Base-by-base conservation (phyloP, 1,140 invertebrate genomes). In the Trichoplusia ni region DNA sequence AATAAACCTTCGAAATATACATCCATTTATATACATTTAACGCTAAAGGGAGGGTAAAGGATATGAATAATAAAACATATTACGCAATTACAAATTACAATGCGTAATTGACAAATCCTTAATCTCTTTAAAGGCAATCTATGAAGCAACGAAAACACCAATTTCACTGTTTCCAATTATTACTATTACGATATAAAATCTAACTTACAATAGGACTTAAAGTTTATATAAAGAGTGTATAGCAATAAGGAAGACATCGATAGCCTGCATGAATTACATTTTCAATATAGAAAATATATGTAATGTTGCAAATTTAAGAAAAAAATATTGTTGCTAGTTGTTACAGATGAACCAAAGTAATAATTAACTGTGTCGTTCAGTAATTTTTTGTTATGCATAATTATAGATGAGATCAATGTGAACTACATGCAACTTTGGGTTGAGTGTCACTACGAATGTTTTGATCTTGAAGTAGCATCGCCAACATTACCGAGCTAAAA, bases 181-280 rank as follows among this genome's bases (percentile, higher is more conserved):
- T 23, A 54, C 56, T 63, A 40, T 59, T 70, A 66, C 58, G 67
- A 79, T 71, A 77, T 81, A 82, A 75, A 82, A 79, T 77, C 81
- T 87, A 85, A 80, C 82, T 82, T 88, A 86, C 73, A 61, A 56
- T 81, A 81, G 58, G 64, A 81, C 78, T 84, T 79, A 79, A 81
- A 77, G 66, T 81, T 81, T 81, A 82, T 82, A 86, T 69, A 83
- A 86, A 86, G 81, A 88, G 81, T 85, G 79, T 90, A 90, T 88
- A 90, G 86, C 85, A 86, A 85, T 86, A 82, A 88, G 86, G 86
- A 90, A 90, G 86, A 90, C 85, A 88, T 90, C 76, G 77, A 88
- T 89, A 89, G 86, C 86, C 86, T 89, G 86, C 86, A 88, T 89
- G 71, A 82, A 80, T 86, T 85, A 79, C 73, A 75, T 84, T 67